Evolutionary conservation across 2,888 invertebrate species (phyloP), one percentile per base, ranked within the genome.

Genomic region (Ophonus ardosiacus): DNA sequence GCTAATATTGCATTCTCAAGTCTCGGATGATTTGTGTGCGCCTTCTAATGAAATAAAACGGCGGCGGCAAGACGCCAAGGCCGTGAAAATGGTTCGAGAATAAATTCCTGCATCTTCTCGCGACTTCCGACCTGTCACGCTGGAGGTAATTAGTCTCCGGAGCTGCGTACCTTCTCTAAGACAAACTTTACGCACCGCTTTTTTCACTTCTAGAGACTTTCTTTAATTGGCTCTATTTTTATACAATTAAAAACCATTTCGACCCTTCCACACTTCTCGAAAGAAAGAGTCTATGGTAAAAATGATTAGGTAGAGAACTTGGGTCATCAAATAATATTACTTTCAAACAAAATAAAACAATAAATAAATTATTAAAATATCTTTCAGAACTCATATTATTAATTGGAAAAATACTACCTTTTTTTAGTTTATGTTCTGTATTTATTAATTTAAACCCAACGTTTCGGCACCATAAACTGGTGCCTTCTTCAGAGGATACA

Each of bases 1-100:
- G 65, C 81, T 89, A 90, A 90, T 90, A 90, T 90, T 89, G 89
- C 90, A 90, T 90, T 90, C 90, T 90, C 89, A 68, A 88, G 90
- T 90, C 90, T 88, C 88, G 89, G 89, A 90, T 90, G 90, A 90
- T 90, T 90, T 90, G 89, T 89, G 89, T 88, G 87, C 88, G 86
- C 87, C 88, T 89, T 89, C 87, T 89, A 89, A 89, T 89, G 89
- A 88, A 89, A 89, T 89, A 89, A 85, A 87, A 85, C 85, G 74
- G 17, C 15, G 78, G 51, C 40, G 76, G 6, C 24, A 74, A 82
- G 71, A 59, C 74, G 74, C 74, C 71, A 38, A 18, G 83, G 57
- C 76, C 83, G 83, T 59, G 83, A 74, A 61, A 74, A 76, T 76
- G 84, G 68, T 40, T 31, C 31, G 79, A 40, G 85, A 85, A 80